A percentile compares a stretch with the other conserved stretches of the same genome.
Evolutionary conservation across 2,888 invertebrate species (phyloP).

Genomic region (Keiferia lycopersicella): DNA sequence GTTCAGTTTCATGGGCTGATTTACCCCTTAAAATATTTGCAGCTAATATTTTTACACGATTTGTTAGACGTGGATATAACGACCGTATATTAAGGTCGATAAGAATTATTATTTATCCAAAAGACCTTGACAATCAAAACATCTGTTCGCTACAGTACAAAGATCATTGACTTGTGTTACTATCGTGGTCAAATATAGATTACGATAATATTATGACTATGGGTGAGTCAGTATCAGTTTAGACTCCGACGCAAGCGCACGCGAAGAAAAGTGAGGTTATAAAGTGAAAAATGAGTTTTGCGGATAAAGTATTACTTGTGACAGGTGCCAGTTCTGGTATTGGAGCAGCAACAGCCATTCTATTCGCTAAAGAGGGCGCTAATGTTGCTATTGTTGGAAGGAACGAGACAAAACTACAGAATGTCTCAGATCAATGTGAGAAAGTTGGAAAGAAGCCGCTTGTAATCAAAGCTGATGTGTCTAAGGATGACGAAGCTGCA

Average conservation of each 20-base stretch:
- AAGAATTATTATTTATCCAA: neutral
- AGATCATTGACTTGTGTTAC: neutral
- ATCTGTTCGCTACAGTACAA: neutral
- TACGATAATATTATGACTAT: neutral
- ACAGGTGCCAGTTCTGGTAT: slow-evolving; percentile 49
- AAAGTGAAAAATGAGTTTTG: slow-evolving; percentile 41
- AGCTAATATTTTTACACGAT: too few relatives aligned
- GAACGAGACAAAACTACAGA: slow-evolving; percentile 41
- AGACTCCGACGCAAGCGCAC: neutral
- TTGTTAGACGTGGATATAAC: too few relatives aligned
- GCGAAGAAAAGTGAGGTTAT: neutral
- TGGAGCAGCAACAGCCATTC: slow-evolving; percentile 43
- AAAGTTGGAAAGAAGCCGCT: slow-evolving; percentile 35
- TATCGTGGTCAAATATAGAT: slow-evolving; percentile 17
- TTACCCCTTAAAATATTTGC: too few relatives aligned
- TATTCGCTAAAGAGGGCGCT: slow-evolving; percentile 45
- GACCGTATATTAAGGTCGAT: too few relatives aligned
- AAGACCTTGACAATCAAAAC: neutral
- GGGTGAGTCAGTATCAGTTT: slow-evolving; percentile 2
- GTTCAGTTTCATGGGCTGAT: too few relatives aligned
- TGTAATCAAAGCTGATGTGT: slow-evolving; percentile 43
- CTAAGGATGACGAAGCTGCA: slow-evolving; percentile 41
- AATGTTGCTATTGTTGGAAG: slow-evolving; percentile 44
- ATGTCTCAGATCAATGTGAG: slow-evolving; percentile 36
- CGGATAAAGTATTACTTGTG: slow-evolving; percentile 46